Percentiles rank a stretch among this genome's conserved stretches.
These are phyloP conservation scores for Cephus rjabovi DNA, from an alignment of 2,888 invertebrate genomes.

Conservation along the genomic window DNA sequence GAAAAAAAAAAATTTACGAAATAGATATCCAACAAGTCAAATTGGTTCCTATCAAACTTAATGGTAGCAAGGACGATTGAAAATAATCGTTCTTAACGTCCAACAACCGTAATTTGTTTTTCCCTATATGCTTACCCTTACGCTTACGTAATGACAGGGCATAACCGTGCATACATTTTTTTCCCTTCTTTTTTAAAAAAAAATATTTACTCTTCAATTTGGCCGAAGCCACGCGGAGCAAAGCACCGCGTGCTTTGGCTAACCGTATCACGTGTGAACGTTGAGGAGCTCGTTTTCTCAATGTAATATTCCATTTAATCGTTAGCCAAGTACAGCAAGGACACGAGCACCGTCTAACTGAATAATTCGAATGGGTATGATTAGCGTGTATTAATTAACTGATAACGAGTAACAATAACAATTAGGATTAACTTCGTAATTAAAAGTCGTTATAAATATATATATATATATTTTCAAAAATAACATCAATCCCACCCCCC, in stretches of 20 bases:
- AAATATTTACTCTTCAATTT: neutral
- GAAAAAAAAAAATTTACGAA: neutral
- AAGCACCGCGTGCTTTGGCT: neutral
- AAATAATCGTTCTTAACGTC: neutral
- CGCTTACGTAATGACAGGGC: neutral
- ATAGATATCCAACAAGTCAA: neutral
- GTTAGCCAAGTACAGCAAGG: neutral
- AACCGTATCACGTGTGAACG: neutral
- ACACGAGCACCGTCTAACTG: neutral
- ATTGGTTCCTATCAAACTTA: neutral
- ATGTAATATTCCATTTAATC: neutral
- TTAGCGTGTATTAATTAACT: neutral
- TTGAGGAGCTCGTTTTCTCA: neutral
- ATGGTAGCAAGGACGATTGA: neutral
- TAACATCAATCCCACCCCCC: neutral
- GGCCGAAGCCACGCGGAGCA: neutral
- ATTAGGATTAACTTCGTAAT: neutral
- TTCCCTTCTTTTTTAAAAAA: too few relatives aligned
- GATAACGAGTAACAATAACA: neutral
- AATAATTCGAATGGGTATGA: neutral
- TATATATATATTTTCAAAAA: too few relatives aligned
- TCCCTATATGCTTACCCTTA: too few relatives aligned
- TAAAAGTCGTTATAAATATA: neutral
- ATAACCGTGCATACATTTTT: neutral
- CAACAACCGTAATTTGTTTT: neutral